Base-by-base conservation (phyloP, 2,888 invertebrate species). In the Norana najaformis region DNA sequence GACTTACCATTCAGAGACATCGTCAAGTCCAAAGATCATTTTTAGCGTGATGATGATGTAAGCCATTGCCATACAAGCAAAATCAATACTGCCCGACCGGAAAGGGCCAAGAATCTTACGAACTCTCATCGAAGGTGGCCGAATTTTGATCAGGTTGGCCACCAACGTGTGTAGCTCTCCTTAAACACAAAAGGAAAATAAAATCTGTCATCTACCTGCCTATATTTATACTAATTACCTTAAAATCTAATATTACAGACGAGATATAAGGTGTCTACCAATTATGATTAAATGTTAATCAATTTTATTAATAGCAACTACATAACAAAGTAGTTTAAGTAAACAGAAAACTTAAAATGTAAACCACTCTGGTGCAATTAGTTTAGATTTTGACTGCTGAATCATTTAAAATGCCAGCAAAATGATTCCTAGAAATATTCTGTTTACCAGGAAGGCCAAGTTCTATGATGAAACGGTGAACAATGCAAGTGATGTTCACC, bases 11-110 rank as follows among this genome's bases (percentile, higher is more conserved):
- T 94, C 94, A 38, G 92, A 92, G 20, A 89, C 69, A 88, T 93
- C 93, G 91, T 94, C 92, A 14, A 94, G 90, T 18, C 93, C 93
- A 91, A 94, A 92, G 38, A 93, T 89, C 8, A 93, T 88, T 90
- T 93, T 93, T 53, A 94, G 89, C 8, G 92, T 91, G 23, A 93
- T 91, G 36, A 93, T 91, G 69, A 94, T 93, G 89, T 93, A 93
- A 6, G 93, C 92, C 92, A 93, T 93, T 88, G 93, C 93, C 0
- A 92, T 88, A 35, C 91, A 90, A 23, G 90, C 90, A 34, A 89
- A 88, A n/a, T 47, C 34, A 39, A 88, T 37, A 36, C 88, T 47
- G 34, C 34, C 16, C 41, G 36, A 37, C 69, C 41, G n/a, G 30
- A 30, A 82, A 36, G 18, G 13, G 14, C 39, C 34, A 82, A 35